These are phyloP conservation scores for Eciton burchellii DNA, from an alignment of 1,140 invertebrate genomes.

Conservation along the genomic window DNA sequence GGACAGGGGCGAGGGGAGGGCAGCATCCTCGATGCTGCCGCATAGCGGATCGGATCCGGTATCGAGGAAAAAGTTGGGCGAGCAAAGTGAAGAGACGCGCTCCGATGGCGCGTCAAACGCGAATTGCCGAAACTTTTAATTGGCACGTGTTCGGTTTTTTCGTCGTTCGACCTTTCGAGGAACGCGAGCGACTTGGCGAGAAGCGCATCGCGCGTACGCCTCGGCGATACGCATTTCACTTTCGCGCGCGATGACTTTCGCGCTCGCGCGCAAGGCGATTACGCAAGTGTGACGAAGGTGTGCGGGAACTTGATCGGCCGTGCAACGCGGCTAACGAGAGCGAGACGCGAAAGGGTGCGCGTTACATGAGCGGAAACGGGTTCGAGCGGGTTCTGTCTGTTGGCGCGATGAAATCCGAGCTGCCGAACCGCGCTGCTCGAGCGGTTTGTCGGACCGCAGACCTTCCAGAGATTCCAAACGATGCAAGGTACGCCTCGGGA, in stretches of 20 bases:
- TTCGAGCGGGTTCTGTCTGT: no score
- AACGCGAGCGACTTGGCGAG: no score
- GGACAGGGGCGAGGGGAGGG: neutral
- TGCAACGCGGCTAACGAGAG: slow-evolving; percentile 28
- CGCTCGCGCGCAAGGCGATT: slow-evolving; percentile 34
- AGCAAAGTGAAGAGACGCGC: slow-evolving; percentile 41
- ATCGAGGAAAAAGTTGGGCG: slow-evolving; percentile 59
- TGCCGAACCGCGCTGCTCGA: no score
- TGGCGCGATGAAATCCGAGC: neutral
- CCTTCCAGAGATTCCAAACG: neutral
- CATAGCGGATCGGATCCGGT: no score
- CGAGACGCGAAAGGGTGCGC: slow-evolving; percentile 12
- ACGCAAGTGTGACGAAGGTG: slow-evolving; percentile 4
- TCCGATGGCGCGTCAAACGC: neutral
- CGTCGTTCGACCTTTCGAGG: no score
- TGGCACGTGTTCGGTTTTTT: no score
- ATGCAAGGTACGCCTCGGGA: no score
- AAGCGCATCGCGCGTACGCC: neutral
- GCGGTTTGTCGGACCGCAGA: no score
- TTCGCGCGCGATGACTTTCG: slow-evolving; percentile 30
- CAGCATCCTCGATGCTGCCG: slow-evolving; percentile 14
- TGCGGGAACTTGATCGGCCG: slow-evolving; percentile 31
- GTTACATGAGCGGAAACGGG: slow-evolving; percentile 16
- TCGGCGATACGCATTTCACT: slow-evolving; percentile 38
- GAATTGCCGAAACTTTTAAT: slow-evolving; percentile 58